These are phyloP conservation scores for Tetrapedia diversipes DNA, from an alignment of 2,888 invertebrate genomes.

Conservation along the genomic window DNA sequence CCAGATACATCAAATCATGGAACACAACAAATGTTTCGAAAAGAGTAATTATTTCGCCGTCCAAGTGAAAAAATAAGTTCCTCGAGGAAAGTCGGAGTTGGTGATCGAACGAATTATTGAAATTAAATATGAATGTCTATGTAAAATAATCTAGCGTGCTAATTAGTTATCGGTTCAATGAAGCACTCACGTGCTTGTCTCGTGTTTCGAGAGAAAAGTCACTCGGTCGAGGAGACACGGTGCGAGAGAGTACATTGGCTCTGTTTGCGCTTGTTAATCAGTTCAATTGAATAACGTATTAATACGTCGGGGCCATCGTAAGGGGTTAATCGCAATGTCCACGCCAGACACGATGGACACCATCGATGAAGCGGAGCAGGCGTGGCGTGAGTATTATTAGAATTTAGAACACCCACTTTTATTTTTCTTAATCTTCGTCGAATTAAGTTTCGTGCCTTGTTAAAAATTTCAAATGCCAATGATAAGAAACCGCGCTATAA, in stretches of 20 bases:
- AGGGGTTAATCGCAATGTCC: slow-evolving; percentile 81
- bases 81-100: background rate
- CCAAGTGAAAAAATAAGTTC: background rate
- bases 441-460: too few species aligned
- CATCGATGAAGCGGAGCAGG: slow-evolving; percentile 87
- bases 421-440: too few species aligned
- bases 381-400: slow-evolving; percentile 86
- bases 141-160: background rate
- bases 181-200: background rate
- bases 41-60: background rate
- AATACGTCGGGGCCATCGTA: slow-evolving; percentile 72
- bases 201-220: slow-evolving; percentile 12
- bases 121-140: background rate
- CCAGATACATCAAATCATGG: background rate
- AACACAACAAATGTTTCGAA: background rate
- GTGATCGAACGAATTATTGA: background rate
- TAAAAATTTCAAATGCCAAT: too few species aligned
- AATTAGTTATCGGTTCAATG: slow-evolving; percentile 11
- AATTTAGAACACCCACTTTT: slow-evolving; percentile 2
- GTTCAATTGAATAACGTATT: slow-evolving; percentile 73
- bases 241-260: slow-evolving; percentile 55
- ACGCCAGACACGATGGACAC: slow-evolving; percentile 84
- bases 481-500: too few species aligned
- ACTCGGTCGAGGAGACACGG: slow-evolving; percentile 45
- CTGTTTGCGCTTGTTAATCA: slow-evolving; percentile 69